Base-by-base conservation (phyloP, 2,888 invertebrate species). In the Yponomeuta cagnagella region DNA sequence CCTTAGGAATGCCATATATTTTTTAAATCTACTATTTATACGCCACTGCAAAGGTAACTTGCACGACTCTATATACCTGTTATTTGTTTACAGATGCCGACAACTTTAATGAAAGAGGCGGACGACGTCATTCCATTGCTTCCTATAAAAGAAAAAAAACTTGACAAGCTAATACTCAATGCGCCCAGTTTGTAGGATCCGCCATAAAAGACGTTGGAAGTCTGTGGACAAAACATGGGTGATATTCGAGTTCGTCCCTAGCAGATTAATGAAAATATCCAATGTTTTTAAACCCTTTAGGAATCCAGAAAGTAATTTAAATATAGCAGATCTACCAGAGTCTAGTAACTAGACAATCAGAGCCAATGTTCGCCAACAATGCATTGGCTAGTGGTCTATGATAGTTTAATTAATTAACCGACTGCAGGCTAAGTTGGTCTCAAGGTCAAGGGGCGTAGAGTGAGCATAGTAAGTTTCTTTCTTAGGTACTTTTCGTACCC, bases 91-190 rank as follows among this genome's bases (percentile, higher is more conserved):
- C 83, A 92, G 92, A 86, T 90, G 70, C 88, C 91, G n/a, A 86
- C 86, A 64, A 74, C 78, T 15, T 86, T 83, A 75, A 92, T 92
- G 92, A 92, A 90, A 75, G 91, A 92, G 71, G 89, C 90, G 0
- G 92, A 92, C 74, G 91, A 92, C 70, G 86, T 91, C 12, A 84
- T 91, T 75, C 89, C 90, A 68, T 76, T 85, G 67, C 77, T 92
- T 63, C 83, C 89, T 66, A 74, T 89, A 2, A 90, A 83, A 77
- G 79, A 86, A 72, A 87, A 86, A 79, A 73, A 71, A n/a, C 82
- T 80, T 23, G 85, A 91, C n/a, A 92, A 90, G 79, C 79, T 92
- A 73, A 77, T 84, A 74, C 76, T 91, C 12, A 10, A 23, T 5
- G n/a, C 23, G 10, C 2, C 64, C 10, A 64, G 64, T 31, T 64